A percentile compares a stretch with the other conserved stretches of the same genome.
Evolutionary conservation across 2,113 vertebrate species (phyloP).

Genomic region (Ictidomys tridecemlineatus): DNA sequence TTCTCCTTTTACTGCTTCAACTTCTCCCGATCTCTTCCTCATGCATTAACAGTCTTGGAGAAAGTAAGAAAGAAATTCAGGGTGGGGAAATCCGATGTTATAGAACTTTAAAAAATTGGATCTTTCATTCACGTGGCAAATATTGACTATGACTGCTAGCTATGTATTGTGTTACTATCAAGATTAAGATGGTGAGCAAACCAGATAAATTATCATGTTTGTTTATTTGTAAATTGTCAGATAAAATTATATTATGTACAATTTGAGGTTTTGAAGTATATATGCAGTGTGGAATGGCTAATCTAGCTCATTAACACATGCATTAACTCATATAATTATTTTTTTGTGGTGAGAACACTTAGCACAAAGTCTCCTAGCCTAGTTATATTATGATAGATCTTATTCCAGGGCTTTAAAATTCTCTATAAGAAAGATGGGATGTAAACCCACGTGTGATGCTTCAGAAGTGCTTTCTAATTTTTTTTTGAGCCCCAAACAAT

Average conservation of each 20-base stretch:
- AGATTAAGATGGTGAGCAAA: background rate
- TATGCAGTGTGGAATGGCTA: background rate
- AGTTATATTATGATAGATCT: background rate
- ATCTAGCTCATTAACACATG: background rate
- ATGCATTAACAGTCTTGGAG: background rate
- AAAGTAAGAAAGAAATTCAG: background rate
- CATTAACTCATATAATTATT: background rate
- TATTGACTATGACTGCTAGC: background rate
- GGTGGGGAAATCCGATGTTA: background rate
- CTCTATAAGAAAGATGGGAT: background rate
- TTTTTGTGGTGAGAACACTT: background rate
- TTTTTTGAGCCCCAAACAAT: conserved; percentile 11
- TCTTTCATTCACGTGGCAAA: background rate
- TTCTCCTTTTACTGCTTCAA: background rate
- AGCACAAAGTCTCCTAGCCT: background rate
- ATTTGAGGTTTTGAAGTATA: background rate
- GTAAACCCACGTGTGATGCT: background rate
- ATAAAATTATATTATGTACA: background rate
- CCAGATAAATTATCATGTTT: background rate
- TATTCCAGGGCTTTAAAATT: background rate
- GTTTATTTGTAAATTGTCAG: background rate
- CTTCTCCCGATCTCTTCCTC: background rate
- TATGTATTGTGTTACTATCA: background rate
- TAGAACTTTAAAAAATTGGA: background rate
- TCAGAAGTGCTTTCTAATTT: background rate